These are phyloP conservation scores for Bugulina stolonifera DNA, from an alignment of 2,888 invertebrate species.

Conservation along the genomic window DNA sequence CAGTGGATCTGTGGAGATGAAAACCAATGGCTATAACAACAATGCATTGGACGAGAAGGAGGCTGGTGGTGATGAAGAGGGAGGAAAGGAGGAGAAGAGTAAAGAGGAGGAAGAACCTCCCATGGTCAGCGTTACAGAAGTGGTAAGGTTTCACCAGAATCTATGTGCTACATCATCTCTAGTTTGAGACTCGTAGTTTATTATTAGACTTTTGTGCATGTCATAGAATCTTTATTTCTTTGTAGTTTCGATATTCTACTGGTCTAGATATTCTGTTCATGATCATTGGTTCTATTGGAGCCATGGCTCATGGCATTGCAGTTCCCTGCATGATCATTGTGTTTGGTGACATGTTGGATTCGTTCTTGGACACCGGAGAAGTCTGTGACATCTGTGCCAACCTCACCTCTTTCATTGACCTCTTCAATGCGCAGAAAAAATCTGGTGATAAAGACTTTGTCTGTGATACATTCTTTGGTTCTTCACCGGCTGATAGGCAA, in stretches of 20 bases:
- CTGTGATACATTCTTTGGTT: background rate
- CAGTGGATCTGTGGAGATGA: no score
- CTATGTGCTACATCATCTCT: background rate
- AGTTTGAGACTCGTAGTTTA: background rate
- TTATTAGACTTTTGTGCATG: no score
- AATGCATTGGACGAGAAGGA: no score
- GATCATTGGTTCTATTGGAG: slow-evolving; percentile 41
- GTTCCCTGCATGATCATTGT: slow-evolving; percentile 50
- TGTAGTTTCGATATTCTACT: slow-evolving; percentile 48
- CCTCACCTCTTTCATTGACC: background rate
- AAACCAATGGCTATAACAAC: background rate
- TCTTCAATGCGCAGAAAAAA: background rate
- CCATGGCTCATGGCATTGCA: slow-evolving; percentile 41
- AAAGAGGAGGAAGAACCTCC: slow-evolving; percentile 11
- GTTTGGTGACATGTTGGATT: slow-evolving; percentile 49
- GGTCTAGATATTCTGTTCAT: slow-evolving; percentile 41
- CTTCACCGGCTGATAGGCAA: background rate
- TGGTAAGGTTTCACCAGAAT: background rate
- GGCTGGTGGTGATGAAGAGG: no score
- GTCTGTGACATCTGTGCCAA: slow-evolving; percentile 22
- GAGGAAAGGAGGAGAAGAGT: background rate
- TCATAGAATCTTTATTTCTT: slow-evolving; percentile 29
- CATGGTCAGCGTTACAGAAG: slow-evolving; percentile 12
- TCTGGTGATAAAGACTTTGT: background rate
- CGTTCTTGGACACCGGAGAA: slow-evolving; percentile 39